Evolutionary conservation across 2,888 invertebrate genomes (phyloP), one percentile per base, ranked within the genome.

Genomic region (Calameuta filiformis): DNA sequence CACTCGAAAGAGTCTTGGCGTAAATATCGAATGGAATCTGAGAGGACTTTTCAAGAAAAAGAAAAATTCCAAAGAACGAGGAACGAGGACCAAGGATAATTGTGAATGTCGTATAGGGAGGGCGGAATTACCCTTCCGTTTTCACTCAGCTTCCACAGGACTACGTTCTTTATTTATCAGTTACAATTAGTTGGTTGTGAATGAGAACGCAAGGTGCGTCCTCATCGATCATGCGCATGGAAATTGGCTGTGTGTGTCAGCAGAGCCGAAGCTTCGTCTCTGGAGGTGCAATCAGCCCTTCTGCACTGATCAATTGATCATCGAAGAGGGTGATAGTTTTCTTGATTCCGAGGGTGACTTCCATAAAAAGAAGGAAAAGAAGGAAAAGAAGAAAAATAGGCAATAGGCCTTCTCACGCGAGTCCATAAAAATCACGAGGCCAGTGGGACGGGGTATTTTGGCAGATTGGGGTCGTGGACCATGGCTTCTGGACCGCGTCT

Each of bases 381-480:
- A 79, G 73, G 33, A 78, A 75, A 69, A 80, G 35, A 81, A 79
- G 73, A 81, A 82, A 86, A 88, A 85, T 85, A 82, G 80, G 80
- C 85, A 84, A 83, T 86, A 85, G 83, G 84, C 84, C 15, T 30
- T 15, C 75, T 80, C 79, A 83, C 85, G 83, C 83, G 81, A 87
- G 82, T 82, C 84, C 84, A 87, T 88, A 86, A 89, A 87, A 89
- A 89, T 88, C 87, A 86, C 87, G 86, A 83, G 23, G 81, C 79
- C 77, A 75, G 71, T 73, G 74, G 31, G 40, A 73, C 77, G 75
- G 68, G 35, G 15, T 80, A 82, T 79, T 80, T 79, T 80, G 82
- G 80, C 76, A 82, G 83, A 85, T 86, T 84, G 86, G 80, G 85
- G 83, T 82, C 83, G 83, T 76, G 85, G 84, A 84, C 84, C 85